phyloP scores from a whole-genome alignment of 2,797 vertebrate genomes.

The Labroides dimidiatus region DNA sequence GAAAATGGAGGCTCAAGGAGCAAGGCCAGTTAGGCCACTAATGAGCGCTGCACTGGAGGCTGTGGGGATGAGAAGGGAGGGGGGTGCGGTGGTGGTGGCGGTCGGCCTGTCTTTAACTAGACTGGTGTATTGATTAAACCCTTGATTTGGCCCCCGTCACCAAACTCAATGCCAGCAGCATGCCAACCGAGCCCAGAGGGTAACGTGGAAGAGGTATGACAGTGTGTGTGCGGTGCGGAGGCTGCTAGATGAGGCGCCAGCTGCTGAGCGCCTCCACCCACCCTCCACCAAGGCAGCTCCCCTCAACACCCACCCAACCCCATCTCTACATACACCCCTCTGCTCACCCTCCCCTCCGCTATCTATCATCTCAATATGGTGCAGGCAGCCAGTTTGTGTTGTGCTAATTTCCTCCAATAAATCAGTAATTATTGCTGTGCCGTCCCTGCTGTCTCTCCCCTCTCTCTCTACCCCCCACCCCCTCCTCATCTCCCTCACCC shows the following conservation, averaged over 20 bases:
- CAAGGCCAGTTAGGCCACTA: constrained; percentile 66
- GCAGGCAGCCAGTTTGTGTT: constrained; percentile 99
- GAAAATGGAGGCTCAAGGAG: constrained; percentile 58
- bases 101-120: constrained; percentile 94
- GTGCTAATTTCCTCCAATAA: constrained; percentile 99
- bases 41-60: constrained; percentile 66
- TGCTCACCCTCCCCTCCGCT: constrained; percentile 85
- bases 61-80: constrained; percentile 61
- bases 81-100: constrained; percentile 84
- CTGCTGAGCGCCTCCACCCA: constrained; percentile 94
- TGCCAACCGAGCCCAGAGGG: constrained; percentile 75
- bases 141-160: constrained; percentile 90
- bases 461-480: constrained; percentile 19
- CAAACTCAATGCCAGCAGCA: constrained; percentile 68
- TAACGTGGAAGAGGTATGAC: constrained; percentile 64
- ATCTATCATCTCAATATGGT: constrained; percentile 99
- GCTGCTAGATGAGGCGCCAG: constrained; percentile 92
- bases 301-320: constrained; percentile 83
- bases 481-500: constrained; percentile 32
- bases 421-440: constrained; percentile 99
- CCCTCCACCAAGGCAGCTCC: constrained; percentile 89
- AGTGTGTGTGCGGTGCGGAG: constrained; percentile 71
- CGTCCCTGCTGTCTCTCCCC: constrained; percentile 94
- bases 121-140: constrained; percentile 99
- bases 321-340: constrained; percentile 83